phyloP scores from a whole-genome alignment of 2,797 vertebrate genomes.

The Hapalemur alaotrensis region DNA sequence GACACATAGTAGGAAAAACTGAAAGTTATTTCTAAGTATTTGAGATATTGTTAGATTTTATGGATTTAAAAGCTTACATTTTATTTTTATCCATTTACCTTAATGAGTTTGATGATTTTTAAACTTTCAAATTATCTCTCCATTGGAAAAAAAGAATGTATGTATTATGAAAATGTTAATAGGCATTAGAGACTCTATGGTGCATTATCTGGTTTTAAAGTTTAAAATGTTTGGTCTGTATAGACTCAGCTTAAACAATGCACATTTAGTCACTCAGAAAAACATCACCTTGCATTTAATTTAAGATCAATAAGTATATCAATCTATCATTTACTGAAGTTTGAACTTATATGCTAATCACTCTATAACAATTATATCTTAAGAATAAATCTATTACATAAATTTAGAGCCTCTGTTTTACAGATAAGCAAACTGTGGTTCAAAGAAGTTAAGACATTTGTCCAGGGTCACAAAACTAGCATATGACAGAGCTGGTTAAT shows the following conservation, averaged over 20 bases:
- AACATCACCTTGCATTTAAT: constrained; percentile 6
- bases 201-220: neutral
- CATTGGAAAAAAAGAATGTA: neutral
- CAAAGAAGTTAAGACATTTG: neutral
- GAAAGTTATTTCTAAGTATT: neutral
- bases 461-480: neutral
- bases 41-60: neutral
- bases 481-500: neutral
- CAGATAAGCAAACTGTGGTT: neutral
- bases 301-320: neutral
- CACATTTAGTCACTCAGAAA: neutral
- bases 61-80: neutral
- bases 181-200: neutral
- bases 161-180: constrained; percentile 5
- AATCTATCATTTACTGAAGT: neutral
- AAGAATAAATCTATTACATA: neutral
- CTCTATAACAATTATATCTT: neutral
- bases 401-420: neutral
- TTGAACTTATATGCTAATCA: neutral
- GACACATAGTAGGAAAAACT: neutral
- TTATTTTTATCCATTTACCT: constrained; percentile 24
- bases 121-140: constrained; percentile 25
- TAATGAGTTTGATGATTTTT: constrained; percentile 48
- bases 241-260: neutral
- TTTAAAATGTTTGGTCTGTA: neutral